Evolutionary conservation across 2,888 invertebrate genomes (phyloP), one percentile per base, ranked within the genome.

Genomic region (Malachius bipustulatus): DNA sequence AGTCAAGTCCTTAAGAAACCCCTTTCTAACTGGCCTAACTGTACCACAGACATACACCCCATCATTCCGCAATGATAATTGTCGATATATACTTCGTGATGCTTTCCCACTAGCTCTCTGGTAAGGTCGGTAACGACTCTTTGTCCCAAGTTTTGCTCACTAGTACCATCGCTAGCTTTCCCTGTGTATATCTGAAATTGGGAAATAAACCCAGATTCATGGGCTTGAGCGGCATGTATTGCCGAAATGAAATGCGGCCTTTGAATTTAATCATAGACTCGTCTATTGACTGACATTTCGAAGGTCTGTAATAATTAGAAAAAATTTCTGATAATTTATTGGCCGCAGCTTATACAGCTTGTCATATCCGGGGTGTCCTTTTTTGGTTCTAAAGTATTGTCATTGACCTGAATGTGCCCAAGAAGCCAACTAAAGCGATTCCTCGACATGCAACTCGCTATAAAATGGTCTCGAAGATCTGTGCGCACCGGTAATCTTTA

Each of bases 101-200:
- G 34, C 11, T 41, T 24, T 30, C 33, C 42, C 14, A 43, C 48
- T 27, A 47, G 46, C 9, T 47, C 47, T 38, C 30, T 37, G 10
- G 34, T 36, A 26, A 44, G 31, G 26, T 44, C 38, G 24, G 32
- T 38, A 27, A 44, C 40, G 28, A 44, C 44, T 14, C 45, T 14
- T 27, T 32, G 13, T 16, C 42, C 42, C 26, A 45, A 38, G 14
- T 42, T 12, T 52, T 42, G 56, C 55, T 40, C 40, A 49, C 36
- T 47, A 53, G 32, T 35, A n/a, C n/a, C n/a, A n/a, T 44, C 40
- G n/a, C 15, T 15, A 6, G 32, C 38, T 44, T 61, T 62, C 3
- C 54, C 50, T 6, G 47, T 49, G 35, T 51, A 52, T 14, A 54
- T 44, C 28, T 54, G 45, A 45, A 56, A 55, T 26, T 53, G 34